Base-by-base conservation (phyloP, 2,113 vertebrate genomes). In the Opisthocomus hoazin region DNA sequence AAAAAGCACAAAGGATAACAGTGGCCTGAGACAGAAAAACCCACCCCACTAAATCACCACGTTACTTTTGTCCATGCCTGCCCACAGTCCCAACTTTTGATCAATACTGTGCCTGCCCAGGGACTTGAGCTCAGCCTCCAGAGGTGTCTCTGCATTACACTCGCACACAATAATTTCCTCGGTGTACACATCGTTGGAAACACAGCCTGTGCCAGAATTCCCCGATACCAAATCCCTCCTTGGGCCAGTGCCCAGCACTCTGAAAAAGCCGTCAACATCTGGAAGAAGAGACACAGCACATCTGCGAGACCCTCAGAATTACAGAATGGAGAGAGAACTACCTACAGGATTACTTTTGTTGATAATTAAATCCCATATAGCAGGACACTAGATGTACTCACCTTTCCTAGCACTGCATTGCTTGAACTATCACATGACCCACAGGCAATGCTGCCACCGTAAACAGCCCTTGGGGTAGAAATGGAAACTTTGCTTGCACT, bases 151-250 rank as follows among this genome's bases (percentile, higher is more conserved):
- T 85, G 86, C 56, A 64, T 89, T 85, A 85, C 64, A 27, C 69
- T 97, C 53, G 0, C 94, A 96, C 92, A 87, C 96, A 96, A 96
- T 96, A 90, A 96, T 97, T 97, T 89, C 93, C 95, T 96, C 45
- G 1, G 76, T 10, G 51, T 48, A 82, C 84, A 68, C 90, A 73
- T 57, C 5, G 2, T 84, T 96, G 94, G 39, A 95, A 94, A 84
- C 22, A 6, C 63, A 76, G 88, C 71, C 2, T 3, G 66, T 93
- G 94, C 96, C 96, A 96, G 92, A 96, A 96, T 76, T 95, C 93
- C 84, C 90, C 3, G 0, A 73, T 77, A 91, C 65, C 90, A 97
- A 97, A 97, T 94, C 93, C 87, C 58, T 92, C 57, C 84, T 96
- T 97, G 95, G 97, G 93, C 80, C 61, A 71, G 82, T 83, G 95